phyloP scores from a whole-genome alignment of 2,888 invertebrate genomes.

The Phoenoteleia sp. region DNA sequence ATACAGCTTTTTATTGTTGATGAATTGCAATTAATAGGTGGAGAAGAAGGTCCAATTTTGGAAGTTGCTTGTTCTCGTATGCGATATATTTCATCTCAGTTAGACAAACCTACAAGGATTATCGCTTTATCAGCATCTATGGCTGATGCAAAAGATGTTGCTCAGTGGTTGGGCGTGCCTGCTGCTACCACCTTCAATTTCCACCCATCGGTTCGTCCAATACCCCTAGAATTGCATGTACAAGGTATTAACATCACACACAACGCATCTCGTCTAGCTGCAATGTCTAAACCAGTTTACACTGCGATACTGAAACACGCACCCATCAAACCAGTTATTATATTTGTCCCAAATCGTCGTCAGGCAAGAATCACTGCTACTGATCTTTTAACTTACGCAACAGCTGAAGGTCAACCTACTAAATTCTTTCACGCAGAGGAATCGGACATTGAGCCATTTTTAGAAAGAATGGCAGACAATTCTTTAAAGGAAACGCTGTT shows the following conservation, averaged over 20 bases:
- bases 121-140: constrained; percentile 97
- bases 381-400: constrained; percentile 97
- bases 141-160: constrained; percentile 97
- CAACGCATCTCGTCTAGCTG: constrained; percentile 97
- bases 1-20: constrained; percentile 98
- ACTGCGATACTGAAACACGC: constrained; percentile 96
- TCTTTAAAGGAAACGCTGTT: constrained; percentile 96
- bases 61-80: constrained; percentile 97
- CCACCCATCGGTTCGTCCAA: constrained; percentile 98
- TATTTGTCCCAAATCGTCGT: constrained; percentile 97
- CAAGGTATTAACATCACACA: constrained; percentile 99
- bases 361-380: constrained; percentile 98
- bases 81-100: constrained; percentile 98
- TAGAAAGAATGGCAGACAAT: constrained; percentile 96
- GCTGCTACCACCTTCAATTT: constrained; percentile 99
- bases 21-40: constrained; percentile 96
- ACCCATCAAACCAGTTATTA: constrained; percentile 94
- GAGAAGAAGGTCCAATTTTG: constrained; percentile 96
- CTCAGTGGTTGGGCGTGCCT: constrained; percentile 98
- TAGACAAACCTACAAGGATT: constrained; percentile 95
- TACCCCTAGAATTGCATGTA: constrained; percentile 98
- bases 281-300: constrained; percentile 99
- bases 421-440: constrained; percentile 96
- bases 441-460: constrained; percentile 95
- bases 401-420: constrained; percentile 95